Conservation (phyloP, 2,797 vertebrate species). For the Poeciliopsis turneri region DNA sequence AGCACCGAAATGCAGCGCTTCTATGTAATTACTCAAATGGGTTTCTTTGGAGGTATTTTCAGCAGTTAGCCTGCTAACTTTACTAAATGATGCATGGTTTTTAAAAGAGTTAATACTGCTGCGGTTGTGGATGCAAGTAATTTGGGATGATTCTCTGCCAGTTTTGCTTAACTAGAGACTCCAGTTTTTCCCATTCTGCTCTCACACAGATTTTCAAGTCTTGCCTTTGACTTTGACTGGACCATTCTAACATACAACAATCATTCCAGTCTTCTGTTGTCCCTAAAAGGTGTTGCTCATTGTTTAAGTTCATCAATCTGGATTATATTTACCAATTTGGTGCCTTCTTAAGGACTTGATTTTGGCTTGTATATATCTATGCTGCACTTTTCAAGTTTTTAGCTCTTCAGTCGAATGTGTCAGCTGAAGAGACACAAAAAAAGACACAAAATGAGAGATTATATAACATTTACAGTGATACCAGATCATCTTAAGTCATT, state of each 20-base stretch:
- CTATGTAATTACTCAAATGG: conserved; percentile 3
- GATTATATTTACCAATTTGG: neutral
- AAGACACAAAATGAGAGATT: too few species aligned
- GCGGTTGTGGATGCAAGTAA: neutral
- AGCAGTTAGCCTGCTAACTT: neutral
- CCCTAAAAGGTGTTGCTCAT: neutral
- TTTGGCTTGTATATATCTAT: neutral
- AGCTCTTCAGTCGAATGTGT: too few species aligned
- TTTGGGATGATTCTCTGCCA: neutral
- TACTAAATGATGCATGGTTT: neutral
- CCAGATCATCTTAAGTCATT: too few species aligned
- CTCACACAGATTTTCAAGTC: neutral
- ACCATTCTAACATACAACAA: neutral
- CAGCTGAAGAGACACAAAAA: too few species aligned
- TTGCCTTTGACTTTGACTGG: neutral
- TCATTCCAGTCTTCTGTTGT: neutral
- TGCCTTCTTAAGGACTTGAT: neutral
- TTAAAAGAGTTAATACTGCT: neutral
- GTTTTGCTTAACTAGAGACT: neutral
- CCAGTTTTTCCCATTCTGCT: neutral
- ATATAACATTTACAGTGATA: too few species aligned
- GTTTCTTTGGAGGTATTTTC: conserved; percentile 2
- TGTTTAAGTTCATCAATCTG: neutral
- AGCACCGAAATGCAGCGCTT: neutral
- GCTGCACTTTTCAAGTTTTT: neutral